Base-by-base conservation (phyloP, 2,797 vertebrate species). In the Tamandua tetradactyla region DNA sequence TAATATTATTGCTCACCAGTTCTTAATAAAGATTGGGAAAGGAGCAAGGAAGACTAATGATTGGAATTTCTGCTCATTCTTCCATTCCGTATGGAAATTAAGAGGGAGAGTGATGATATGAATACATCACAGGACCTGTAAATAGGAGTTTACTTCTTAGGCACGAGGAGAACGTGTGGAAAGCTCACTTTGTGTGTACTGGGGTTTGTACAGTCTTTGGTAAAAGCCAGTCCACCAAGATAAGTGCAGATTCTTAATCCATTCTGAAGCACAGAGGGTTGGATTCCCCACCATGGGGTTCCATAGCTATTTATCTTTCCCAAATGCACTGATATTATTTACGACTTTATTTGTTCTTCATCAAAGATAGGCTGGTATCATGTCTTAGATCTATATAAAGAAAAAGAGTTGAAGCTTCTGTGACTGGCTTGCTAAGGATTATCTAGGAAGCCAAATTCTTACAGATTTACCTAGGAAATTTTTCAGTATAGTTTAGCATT, bases 371-470 rank as follows among this genome's bases (percentile, higher is more conserved):
- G 27, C 37, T 49, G 78, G 44, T 44, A 8, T 6, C 59, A 35
- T 69, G 72, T 55, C 55, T 84, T 87, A 82, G 44, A 72, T 42
- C 85, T 40, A 42, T n/a, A 9, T 40, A 47, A 79, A 80, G 62
- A 37, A 40, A 49, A 85, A 90, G 81, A 72, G 32, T 80, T 59
- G 32, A 74, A 94, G 79, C 5, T 66, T 40, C 81, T 69, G 40
- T 72, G 61, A 74, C 44, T 52, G 37, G 75, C 52, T 86, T 92
- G 35, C 32, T 76, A 22, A 86, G 94, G 64, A 92, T 85, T 84
- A 85, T 5, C 62, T 88, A 40, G 91, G 90, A 93, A 96, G 92
- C 94, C 20, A 75, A 85, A 91, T 85, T 89, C 64, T 52, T 83
- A 66, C 25, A 35, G 30, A 25, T 75, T 82, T 32, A 27, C 13